Evolutionary conservation across 30 jellyfish, hydroid and myxozoan species (phyloP), one percentile per base, ranked within the genome.

Genomic region (Hydractinia symbiolongicarpus): DNA sequence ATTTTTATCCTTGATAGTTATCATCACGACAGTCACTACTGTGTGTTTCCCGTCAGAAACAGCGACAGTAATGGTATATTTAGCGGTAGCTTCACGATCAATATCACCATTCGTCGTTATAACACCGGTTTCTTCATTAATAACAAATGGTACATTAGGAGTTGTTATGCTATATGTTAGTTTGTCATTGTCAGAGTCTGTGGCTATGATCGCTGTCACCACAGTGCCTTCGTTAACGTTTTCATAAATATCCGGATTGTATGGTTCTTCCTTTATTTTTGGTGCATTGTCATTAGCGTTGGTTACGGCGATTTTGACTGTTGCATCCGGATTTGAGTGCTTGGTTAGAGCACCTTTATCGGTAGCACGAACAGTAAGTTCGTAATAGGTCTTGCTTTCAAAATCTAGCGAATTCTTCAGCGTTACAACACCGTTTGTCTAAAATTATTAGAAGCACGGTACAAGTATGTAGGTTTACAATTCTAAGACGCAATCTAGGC

Each of bases 31-130:
- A 5, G 40, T 51, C 17, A 51, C 19, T 54, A 20, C 81, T 49
- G 82, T 78, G 78, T 67, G 50, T 5, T 84, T 20, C 7, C 69
- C 55, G 78, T 89, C 96, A 52, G 61, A 77, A 17, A 74, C 96
- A n/a, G 9, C 51, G 55, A 88, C 66, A 55, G 72, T 53, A 66
- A 88, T 17, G 8, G n/a, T 50, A 53, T 88, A 79, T 20, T 72
- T 61, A 52, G 30, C 80, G 13, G 69, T 61, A 5, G 61, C 73
- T n/a, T 64, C 74, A 50, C 84, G 94, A 20, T 85, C 66, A 62
- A 83, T 94, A 8, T 83, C 55, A 67, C 67, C 54, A 14, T 72
- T 70, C 16, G 82, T 53, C 50, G 83, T 85, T 6, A 90, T 68
- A 13, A 88, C 82, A 20, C 77, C 81, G 67, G 93, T 93, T n/a